These are phyloP conservation scores for Ladona fulva DNA, from an alignment of 1,140 invertebrate species.

Conservation along the genomic window DNA sequence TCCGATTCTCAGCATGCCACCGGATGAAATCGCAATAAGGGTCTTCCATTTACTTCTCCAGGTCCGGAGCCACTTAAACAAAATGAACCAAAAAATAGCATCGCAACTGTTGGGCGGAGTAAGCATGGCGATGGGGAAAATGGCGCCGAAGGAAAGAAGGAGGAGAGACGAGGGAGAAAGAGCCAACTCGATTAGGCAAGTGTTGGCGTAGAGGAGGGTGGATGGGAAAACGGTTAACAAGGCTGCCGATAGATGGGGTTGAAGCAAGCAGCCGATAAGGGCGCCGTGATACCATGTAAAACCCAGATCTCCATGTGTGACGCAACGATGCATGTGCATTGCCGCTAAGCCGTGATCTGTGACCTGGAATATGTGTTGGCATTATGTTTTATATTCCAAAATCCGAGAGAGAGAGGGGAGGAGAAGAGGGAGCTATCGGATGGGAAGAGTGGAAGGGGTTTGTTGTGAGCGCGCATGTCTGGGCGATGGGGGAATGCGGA, in stretches of 20 bases:
- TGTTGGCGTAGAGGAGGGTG: too few relatives aligned
- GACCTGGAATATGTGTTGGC: constrained; percentile 7
- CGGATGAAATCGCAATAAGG: too few relatives aligned
- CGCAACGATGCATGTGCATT: background rate
- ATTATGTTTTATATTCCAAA: constrained; percentile 1
- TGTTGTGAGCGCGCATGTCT: background rate
- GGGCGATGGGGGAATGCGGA: background rate
- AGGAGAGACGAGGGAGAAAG: too few relatives aligned
- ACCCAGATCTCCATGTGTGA: background rate
- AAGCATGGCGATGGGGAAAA: too few relatives aligned
- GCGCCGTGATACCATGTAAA: background rate
- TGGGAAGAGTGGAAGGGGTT: background rate
- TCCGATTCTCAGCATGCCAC: too few relatives aligned
- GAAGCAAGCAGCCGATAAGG: background rate
- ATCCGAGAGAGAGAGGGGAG: background rate
- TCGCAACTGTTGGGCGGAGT: too few relatives aligned
- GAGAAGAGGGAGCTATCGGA: background rate
- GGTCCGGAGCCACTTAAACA: too few relatives aligned
- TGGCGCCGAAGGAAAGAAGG: too few relatives aligned
- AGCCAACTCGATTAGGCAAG: too few relatives aligned
- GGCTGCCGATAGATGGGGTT: background rate
- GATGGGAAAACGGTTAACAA: background rate
- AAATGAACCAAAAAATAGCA: too few relatives aligned
- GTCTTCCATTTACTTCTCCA: too few relatives aligned
- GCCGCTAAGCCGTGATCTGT: constrained; percentile 6